Base-by-base conservation (phyloP, 1,140 invertebrate genomes). In the Solen grandis region DNA sequence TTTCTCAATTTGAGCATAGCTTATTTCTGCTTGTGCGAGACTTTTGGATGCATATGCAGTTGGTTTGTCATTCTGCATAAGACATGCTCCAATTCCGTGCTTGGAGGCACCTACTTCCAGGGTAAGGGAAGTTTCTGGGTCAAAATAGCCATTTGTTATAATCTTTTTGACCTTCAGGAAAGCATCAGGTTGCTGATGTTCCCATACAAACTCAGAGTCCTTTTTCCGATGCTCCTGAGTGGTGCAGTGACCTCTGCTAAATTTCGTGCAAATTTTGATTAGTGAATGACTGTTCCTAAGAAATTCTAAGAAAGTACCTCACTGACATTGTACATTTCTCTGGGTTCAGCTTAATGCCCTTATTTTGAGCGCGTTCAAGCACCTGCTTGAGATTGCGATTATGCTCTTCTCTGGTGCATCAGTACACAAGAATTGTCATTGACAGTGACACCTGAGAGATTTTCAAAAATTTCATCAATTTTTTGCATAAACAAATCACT, bases 1-100 rank as follows among this genome's bases (percentile, higher is more conserved):
- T 69, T 91, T 87, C 66, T 94, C 92, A 2, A 93, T 90, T 84
- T 93, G 91, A 25, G 87, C 89, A 75, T 93, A 93, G 36, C 92
- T 92, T 57, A 85, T n/a, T 84, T 94, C 90, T 41, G 89, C 88
- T 16, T 81, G 13, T 10, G 91, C 92, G 8, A 94, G 79, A 5
- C 88, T 82, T 31, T 92, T 83, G 1, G 92, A 93, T 13, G 91
- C 91, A 79, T 88, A 93, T 2, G 90, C 89, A 0, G 94, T 85
- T 0, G 90, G 90, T 81, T 84, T 27, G 91, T 88, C n/a, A 60
- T 92, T 85, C 82, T 94, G 93, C 16, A 92, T 50, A 2, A 93
- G 50, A 5, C 90, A 88, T 46, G 90, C 89, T 14, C 91, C 92
- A 14, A 93, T 69, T 1, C 90, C 93, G 22, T 84, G 41, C 27